phyloP scores from a whole-genome alignment of 2,888 invertebrate species.

The Zygaena filipendulae region DNA sequence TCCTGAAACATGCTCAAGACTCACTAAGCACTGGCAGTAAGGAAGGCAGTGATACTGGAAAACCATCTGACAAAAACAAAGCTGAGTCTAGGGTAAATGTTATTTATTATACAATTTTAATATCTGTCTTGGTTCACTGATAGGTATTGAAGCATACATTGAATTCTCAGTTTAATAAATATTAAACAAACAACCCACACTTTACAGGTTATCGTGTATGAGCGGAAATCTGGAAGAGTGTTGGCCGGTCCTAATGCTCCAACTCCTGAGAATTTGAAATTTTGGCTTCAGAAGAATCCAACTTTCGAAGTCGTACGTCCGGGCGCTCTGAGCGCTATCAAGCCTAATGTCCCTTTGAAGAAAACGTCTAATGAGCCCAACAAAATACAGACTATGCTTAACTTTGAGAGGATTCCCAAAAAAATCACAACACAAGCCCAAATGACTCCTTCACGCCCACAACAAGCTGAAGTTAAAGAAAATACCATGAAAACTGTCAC shows the following conservation, averaged over 20 bases:
- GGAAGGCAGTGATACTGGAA: conserved; percentile 29
- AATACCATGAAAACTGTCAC: conserved; percentile 23
- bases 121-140: background rate
- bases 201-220: conserved; percentile 81
- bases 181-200: no score
- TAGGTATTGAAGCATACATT: no score
- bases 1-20: conserved; percentile 84
- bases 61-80: conserved; percentile 35
- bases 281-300: conserved; percentile 89
- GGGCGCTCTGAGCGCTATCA: conserved; percentile 61
- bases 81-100: conserved; percentile 48
- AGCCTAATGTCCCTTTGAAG: conserved; percentile 39
- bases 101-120: conserved; percentile 9
- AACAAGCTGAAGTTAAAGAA: conserved; percentile 28
- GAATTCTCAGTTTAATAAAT: no score
- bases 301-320: conserved; percentile 86
- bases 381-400: conserved; percentile 60
- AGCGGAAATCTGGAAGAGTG: conserved; percentile 80
- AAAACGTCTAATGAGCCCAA: conserved; percentile 30
- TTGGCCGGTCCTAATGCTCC: conserved; percentile 86
- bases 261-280: conserved; percentile 78
- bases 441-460: conserved; percentile 20
- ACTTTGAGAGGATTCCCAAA: conserved; percentile 48
- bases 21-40: conserved; percentile 41
- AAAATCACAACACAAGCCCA: conserved; percentile 29